Base-by-base conservation (phyloP, 37 sponge, comb jelly and placozoan genomes). In the Mnemiopsis leidyi region DNA sequence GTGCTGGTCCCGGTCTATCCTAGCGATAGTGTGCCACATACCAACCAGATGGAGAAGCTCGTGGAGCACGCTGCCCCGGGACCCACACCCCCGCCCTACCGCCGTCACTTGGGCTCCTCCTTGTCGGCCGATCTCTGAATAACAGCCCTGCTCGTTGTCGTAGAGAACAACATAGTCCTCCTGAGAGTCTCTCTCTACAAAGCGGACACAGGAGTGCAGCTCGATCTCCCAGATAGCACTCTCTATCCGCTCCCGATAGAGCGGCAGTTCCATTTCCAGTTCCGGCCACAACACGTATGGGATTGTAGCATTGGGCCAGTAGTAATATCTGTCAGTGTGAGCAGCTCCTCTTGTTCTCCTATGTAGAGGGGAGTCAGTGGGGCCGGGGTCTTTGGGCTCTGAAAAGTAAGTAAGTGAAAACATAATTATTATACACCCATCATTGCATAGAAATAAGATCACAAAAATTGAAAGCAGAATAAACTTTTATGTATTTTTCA, bases 1-100 rank as follows among this genome's bases (percentile, higher is more conserved):
- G 35, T 93, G 69, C 29, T 35, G 26, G 90, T 93, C 94, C 33
- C 94, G 36, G 61, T 93, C 94, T n/a, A 85, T 38, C 29, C 90
- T 18, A 20, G 90, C 26, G 61, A 33, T 85, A 33, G 90, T 85
- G 90, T 85, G 90, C 90, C 90, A 85, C 61, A 85, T 23, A 1
- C 90, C 90, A 26, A 85, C 40, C 0, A 61, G 13, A 61, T 85
- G 90, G 61, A 85, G 40, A 16, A 85, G 90, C 90, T 85, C 90
- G 29, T 85, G 90, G n/a, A 85, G 40, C n/a, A 85, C 90, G 26
- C n/a, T 85, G 16, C 90, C 90, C 61, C 40, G 33, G 24, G 90
- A 29, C 38, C 24, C 9, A 39, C 90, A 85, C 39, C 90, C 90
- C 35, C 61, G 39, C 29, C 90, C 90, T 3, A 85, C 61, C 2